Base-by-base conservation (phyloP, 2,797 vertebrate species). In the Gobio occitaniae region DNA sequence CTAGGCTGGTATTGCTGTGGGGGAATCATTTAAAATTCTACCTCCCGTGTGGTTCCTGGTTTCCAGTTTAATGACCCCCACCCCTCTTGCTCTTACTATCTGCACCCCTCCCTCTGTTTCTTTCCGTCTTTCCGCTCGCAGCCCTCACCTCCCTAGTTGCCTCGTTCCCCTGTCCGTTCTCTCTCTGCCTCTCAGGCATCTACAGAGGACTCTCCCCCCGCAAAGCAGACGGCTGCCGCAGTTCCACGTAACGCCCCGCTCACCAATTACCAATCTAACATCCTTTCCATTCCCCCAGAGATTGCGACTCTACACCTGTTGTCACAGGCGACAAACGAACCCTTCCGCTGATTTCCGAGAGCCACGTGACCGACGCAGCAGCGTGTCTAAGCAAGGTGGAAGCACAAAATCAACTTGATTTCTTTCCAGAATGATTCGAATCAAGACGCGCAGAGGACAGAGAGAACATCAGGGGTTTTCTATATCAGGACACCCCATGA, bases 1-100 rank as follows among this genome's bases (percentile, higher is more conserved):
- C 89, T 86, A 83, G 84, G 93, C 92, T 91, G 92, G 94, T 94
- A 92, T 94, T 90, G 93, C 95, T 95, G 94, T 93, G 94, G 94
- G 94, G 92, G 94, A 94, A 93, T 95, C 94, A 94, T 95, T 95
- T 95, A 92, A 95, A 95, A 95, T 95, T 94, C 94, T 94, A 91
- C 94, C 92, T 95, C 95, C 95, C 92, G 93, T 95, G 95, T 95
- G 95, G 93, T 94, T 95, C 93, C 93, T 92, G 93, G 94, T 95
- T 95, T 95, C 93, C 93, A 92, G 93, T 95, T 94, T 96, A 95
- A 95, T 96, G 95, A 95, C 93, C 92, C 93, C 92, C 93, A 88
- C 85, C 89, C 87, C 87, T 87, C 86, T 84, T 87, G 87, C 66
- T 88, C 83, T 85, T 88, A 71, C 44, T 66, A 25, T 78, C 71